Percentiles rank a stretch among this genome's conserved stretches.
These are phyloP conservation scores for Endotricha flammealis DNA, from an alignment of 2,888 invertebrate genomes.

Conservation along the genomic window DNA sequence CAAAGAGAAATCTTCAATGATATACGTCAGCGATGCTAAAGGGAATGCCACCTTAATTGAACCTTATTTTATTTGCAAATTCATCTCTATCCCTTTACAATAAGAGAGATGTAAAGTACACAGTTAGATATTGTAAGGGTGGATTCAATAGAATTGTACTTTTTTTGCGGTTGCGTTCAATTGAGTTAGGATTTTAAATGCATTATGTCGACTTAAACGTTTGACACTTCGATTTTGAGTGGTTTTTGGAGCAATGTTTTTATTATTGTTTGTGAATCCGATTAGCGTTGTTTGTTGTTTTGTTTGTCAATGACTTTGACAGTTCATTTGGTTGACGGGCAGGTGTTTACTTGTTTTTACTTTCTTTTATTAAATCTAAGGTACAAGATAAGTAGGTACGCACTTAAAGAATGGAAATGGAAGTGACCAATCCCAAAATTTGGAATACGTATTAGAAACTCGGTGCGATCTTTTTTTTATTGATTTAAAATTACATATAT, in stretches of 20 bases:
- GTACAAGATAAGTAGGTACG: too few species aligned
- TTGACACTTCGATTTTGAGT: slow-evolving; percentile 47
- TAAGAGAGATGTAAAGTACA: slow-evolving; percentile 18
- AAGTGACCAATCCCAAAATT: too few species aligned
- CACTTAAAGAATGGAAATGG: too few species aligned
- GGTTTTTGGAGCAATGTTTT: slow-evolving; percentile 41
- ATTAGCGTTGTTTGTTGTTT: slow-evolving; percentile 55
- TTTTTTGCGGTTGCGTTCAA: slow-evolving; percentile 41
- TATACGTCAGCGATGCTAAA: slow-evolving; percentile 55
- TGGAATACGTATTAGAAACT: too few species aligned
- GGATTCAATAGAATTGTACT: slow-evolving; percentile 28
- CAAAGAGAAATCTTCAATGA: slow-evolving; percentile 52
- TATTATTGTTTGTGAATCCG: slow-evolving; percentile 54
- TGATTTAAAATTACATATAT: too few species aligned
- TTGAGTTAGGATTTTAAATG: slow-evolving; percentile 62
- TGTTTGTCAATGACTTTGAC: slow-evolving; percentile 23
- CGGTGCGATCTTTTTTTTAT: too few species aligned
- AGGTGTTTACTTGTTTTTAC: slow-evolving; percentile 12
- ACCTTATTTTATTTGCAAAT: slow-evolving; percentile 10
- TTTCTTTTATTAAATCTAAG: too few species aligned
- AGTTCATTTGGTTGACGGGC: slow-evolving; percentile 15
- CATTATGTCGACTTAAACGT: slow-evolving; percentile 40
- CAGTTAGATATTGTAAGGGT: slow-evolving; percentile 10
- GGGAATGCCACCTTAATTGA: slow-evolving; percentile 19
- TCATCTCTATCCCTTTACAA: slow-evolving; percentile 12